phyloP scores from a whole-genome alignment of 2,888 invertebrate genomes.

The Mycalesis mineus region DNA sequence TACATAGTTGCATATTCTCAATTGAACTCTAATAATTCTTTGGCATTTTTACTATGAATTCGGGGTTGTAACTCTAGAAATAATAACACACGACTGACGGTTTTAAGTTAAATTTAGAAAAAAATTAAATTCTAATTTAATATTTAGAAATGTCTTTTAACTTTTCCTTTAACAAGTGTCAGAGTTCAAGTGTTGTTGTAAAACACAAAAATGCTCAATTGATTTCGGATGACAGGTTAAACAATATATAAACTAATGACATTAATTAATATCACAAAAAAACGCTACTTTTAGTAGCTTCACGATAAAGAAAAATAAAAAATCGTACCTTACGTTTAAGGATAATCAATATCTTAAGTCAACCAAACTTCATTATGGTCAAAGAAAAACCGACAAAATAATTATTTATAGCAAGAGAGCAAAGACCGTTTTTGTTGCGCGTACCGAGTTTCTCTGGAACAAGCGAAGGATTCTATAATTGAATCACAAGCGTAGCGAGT shows the following conservation, averaged over 20 bases:
- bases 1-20: too few relatives aligned
- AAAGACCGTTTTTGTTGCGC: too few relatives aligned
- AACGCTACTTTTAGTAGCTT: slow-evolving; percentile 4
- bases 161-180: neutral
- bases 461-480: too few relatives aligned
- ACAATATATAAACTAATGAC: neutral
- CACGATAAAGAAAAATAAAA: neutral
- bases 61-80: neutral
- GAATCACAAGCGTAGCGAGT: too few relatives aligned
- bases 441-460: too few relatives aligned
- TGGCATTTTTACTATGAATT: too few relatives aligned
- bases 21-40: too few relatives aligned
- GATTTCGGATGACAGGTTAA: neutral
- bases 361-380: too few relatives aligned
- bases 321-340: neutral
- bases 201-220: neutral
- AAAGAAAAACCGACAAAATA: too few relatives aligned
- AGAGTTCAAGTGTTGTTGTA: neutral
- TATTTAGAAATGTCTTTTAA: neutral
- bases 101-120: neutral
- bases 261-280: slow-evolving; percentile 6
- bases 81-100: neutral
- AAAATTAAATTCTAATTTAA: neutral
- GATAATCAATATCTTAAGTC: too few relatives aligned
- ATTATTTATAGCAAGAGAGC: too few relatives aligned